Evolutionary conservation across 2,888 invertebrate species (phyloP).

Genomic region (Pilophorus perplexus): DNA sequence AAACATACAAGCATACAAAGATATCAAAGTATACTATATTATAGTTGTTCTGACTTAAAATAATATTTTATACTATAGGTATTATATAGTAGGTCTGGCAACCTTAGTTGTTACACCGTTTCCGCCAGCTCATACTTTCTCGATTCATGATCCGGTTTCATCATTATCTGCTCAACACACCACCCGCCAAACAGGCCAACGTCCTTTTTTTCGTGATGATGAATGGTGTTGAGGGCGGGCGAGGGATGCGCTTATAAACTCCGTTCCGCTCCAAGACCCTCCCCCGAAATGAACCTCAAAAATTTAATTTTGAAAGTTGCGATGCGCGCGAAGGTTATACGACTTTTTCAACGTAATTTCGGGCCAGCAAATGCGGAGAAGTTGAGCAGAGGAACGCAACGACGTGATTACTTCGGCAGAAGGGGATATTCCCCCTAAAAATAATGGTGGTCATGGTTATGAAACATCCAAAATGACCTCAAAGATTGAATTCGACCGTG

Average conservation of each 20-base stretch:
- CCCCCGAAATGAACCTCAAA: constrained; percentile 27
- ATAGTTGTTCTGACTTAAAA: too few relatives aligned
- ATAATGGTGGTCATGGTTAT: constrained; percentile 22
- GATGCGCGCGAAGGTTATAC: constrained; percentile 22
- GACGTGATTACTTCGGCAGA: constrained; percentile 31
- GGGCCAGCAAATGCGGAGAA: neutral
- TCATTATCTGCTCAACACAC: too few relatives aligned
- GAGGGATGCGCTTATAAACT: constrained; percentile 26
- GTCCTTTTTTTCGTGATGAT: too few relatives aligned
- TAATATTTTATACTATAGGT: too few relatives aligned
- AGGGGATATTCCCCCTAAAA: constrained; percentile 13
- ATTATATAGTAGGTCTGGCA: too few relatives aligned
- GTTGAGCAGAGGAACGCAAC: neutral
- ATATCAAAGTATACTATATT: too few relatives aligned
- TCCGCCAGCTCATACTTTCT: too few relatives aligned
- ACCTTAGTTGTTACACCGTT: too few relatives aligned
- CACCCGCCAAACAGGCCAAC: too few relatives aligned
- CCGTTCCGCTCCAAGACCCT: neutral
- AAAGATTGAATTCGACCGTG: constrained; percentile 22
- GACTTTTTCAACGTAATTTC: constrained; percentile 31
- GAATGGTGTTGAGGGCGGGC: neutral
- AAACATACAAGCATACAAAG: too few relatives aligned
- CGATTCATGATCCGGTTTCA: too few relatives aligned
- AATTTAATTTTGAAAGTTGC: constrained; percentile 39
- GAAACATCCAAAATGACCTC: constrained; percentile 17